Conservation (phyloP, 2,888 invertebrate genomes). For the Auanema sp. region DNA sequence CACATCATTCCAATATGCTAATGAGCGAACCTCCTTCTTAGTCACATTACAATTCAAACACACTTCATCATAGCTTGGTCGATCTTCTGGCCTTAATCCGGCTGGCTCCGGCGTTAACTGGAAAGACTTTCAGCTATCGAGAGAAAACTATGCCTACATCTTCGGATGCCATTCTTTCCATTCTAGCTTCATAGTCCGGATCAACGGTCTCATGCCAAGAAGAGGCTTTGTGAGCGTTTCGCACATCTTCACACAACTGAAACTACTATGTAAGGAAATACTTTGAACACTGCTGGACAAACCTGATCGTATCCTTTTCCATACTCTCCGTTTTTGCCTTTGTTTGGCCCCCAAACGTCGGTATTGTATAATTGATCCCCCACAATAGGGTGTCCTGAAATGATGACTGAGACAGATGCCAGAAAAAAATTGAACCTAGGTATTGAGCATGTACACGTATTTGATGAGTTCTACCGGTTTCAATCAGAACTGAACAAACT, state of each 20-base stretch:
- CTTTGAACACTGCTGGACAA: conserved; percentile 1
- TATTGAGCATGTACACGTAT: conserved; percentile 97
- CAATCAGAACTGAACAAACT: conserved; percentile 88
- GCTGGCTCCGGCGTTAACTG: conserved; percentile 28
- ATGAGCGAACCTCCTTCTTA: conserved; percentile 36
- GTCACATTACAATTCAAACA: conserved; percentile 59
- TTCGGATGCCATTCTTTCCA: conserved; percentile 42
- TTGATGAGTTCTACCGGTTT: conserved; percentile 97
- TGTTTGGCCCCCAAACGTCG: conserved; percentile 85
- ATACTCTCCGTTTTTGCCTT: conserved; percentile 83
- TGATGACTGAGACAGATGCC: not conserved
- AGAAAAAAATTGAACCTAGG: conserved; percentile 73
- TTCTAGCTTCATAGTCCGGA: conserved; percentile 45
- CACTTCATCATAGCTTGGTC: conserved; percentile 51
- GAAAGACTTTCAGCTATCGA: not conserved
- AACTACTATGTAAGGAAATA: conserved; percentile 4
- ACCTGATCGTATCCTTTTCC: conserved; percentile 65
- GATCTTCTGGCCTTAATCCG: conserved; percentile 29
- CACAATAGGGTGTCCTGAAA: conserved; percentile 87
- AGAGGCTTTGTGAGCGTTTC: conserved; percentile 38
- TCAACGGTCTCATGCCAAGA: conserved; percentile 52
- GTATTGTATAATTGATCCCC: conserved; percentile 97
- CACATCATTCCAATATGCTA: not conserved
- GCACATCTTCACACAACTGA: conserved; percentile 46
- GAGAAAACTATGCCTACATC: conserved; percentile 17